phyloP scores from a whole-genome alignment of 2,797 vertebrate species.

The Fistularia commersonii region DNA sequence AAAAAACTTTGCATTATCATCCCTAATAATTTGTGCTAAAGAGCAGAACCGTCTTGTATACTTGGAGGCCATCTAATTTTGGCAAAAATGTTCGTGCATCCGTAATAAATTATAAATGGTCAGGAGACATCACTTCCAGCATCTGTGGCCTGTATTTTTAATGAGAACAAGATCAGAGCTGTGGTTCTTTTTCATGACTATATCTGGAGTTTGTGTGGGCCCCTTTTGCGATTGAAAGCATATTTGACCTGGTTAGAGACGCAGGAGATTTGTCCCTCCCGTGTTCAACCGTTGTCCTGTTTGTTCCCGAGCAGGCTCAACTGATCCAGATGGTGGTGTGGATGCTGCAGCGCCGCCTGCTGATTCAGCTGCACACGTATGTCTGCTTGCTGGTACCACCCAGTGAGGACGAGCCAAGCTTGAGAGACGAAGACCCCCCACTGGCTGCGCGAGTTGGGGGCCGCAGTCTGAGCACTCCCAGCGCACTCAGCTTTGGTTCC shows the following conservation, averaged over 20 bases:
- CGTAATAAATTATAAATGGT: slow-evolving; percentile 52
- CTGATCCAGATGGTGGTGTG: slow-evolving; percentile 98
- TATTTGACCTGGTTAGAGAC: slow-evolving; percentile 14
- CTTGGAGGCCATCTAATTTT: slow-evolving; percentile 19
- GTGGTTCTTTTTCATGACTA: slow-evolving; percentile 12
- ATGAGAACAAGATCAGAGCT: slow-evolving; percentile 44
- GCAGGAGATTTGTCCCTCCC: neutral
- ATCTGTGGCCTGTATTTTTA: slow-evolving; percentile 45
- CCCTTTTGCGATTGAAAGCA: slow-evolving; percentile 12
- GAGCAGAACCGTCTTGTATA: slow-evolving; percentile 24
- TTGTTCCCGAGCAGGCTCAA: slow-evolving; percentile 77
- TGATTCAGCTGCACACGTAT: slow-evolving; percentile 96
- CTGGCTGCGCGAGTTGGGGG: slow-evolving; percentile 81
- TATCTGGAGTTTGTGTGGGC: slow-evolving; percentile 24
- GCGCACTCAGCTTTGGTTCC: slow-evolving; percentile 94
- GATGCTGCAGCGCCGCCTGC: slow-evolving; percentile 92
- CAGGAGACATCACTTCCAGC: slow-evolving; percentile 26
- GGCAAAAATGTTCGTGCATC: slow-evolving; percentile 12
- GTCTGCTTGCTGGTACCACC: slow-evolving; percentile 92
- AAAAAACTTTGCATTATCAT: too few relatives aligned
- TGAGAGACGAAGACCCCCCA: slow-evolving; percentile 81
- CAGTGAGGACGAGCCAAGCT: slow-evolving; percentile 75
- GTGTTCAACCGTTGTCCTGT: slow-evolving; percentile 1
- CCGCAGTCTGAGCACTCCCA: slow-evolving; percentile 92
- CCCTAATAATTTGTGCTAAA: neutral